Evolutionary conservation across 2,113 vertebrate genomes (phyloP), one percentile per base, ranked within the genome.

Genomic region (Saccopteryx bilineata): DNA sequence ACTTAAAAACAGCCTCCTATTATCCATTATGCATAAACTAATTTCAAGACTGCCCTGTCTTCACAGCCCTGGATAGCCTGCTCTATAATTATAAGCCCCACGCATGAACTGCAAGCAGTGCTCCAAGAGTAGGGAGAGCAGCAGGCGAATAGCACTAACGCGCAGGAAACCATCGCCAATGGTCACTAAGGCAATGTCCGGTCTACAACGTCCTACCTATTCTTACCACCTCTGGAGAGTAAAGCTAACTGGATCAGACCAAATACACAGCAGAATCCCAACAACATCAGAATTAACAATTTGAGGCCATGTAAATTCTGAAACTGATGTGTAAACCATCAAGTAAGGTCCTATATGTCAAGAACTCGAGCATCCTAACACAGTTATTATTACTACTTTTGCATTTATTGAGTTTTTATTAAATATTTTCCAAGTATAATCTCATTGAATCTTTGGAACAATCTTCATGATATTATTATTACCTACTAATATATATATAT

Each of bases 21-120:
- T 31, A 97, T 97, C 96, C 97, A 96, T 97, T 97, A 97, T 96
- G 97, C 96, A 98, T 96, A 97, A 96, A 88, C 97, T 97, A 95
- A 97, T 97, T 97, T 89, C 69, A 12, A 98, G 98, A 94, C 91
- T 96, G 75, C 83, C 86, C 91, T 74, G 95, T 97, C 95, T 95
- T 95, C 91, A 58, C 88, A 91, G 76, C 93, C 97, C 96, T 95
- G 95, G 97, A 97, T 97, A 79, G 92, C 96, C 95, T 90, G 78
- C 94, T 96, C 91, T 87, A 72, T 97, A 96, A 97, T 97, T 96
- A 95, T 61, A 96, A 90, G 88, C 91, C 95, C 74, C 18, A 79
- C 61, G 68, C 93, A 87, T 72, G 96, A 96, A 86, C 85, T 86
- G 75, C 92, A 94, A 96, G 85, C 92, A 86, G 69, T 83, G 39